phyloP scores from a whole-genome alignment of 2,797 vertebrate species.

The Aselliscus stoliczkanus region DNA sequence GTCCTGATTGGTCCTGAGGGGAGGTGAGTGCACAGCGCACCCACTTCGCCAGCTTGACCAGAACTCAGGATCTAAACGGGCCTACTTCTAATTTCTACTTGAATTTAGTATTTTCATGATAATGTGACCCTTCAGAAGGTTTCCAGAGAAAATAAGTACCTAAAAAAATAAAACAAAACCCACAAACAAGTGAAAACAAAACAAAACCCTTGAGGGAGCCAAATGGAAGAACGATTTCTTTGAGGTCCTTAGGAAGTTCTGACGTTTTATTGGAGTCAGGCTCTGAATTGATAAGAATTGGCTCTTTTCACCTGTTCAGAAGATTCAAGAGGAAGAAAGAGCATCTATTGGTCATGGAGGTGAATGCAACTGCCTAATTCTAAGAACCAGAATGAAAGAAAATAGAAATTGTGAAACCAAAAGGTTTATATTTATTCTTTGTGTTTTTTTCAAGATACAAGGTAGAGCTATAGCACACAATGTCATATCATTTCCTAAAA shows the following conservation, averaged over 20 bases:
- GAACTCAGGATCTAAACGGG: no score
- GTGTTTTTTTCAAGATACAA: not conserved
- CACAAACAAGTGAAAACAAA: not conserved
- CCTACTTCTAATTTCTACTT: not conserved
- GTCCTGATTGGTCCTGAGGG: no score
- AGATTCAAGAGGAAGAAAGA: constrained; percentile 45
- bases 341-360: constrained; percentile 62
- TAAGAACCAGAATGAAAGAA: constrained; percentile 51
- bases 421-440: constrained; percentile 42
- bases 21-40: no score
- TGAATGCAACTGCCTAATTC: constrained; percentile 56
- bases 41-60: no score
- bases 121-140: constrained; percentile 23
- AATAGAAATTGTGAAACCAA: not conserved
- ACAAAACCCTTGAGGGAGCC: not conserved
- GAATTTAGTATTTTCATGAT: constrained; percentile 59
- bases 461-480: not conserved
- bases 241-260: not conserved
- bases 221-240: not conserved
- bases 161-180: not conserved
- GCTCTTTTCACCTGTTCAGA: constrained; percentile 62
- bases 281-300: not conserved
- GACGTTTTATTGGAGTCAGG: not conserved
- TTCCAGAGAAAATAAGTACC: not conserved
- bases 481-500: not conserved